Base-by-base conservation (phyloP, 2,797 vertebrate genomes). In the Hyperoplus lanceolatus region DNA sequence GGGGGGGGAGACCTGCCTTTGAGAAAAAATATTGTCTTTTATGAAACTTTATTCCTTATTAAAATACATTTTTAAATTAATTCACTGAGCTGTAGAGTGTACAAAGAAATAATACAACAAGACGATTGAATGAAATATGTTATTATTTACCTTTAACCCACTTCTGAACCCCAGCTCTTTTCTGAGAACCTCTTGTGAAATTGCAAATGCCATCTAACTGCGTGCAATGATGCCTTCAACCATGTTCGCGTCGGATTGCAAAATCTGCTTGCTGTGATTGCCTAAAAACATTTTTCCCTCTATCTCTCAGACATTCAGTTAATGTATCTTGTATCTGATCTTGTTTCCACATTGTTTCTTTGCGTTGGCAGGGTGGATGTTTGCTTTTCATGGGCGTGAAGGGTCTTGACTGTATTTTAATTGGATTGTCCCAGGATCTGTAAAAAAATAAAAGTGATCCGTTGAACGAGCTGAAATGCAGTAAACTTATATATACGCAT, bases 221-320 rank as follows among this genome's bases (percentile, higher is more conserved):
- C 58, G 81, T 86, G 83, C 87, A 85, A 21, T 51, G 87, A 85
- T 90, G 90, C 90, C 49, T 86, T 85, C 81, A 85, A 81, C 79
- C 76, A 71, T 80, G 81, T 56, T 71, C 79, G 75, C 39, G 41
- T 77, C 38, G 57, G 70, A 81, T 82, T 81, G 45, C 68, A 72
- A 84, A 84, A 83, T 82, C 68, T 61, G 58, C 83, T 75, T 61
- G 70, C 71, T 84, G 67, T 89, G 88, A 90, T 91, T 91, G 85
- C 82, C 57, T 83, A 18, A 65, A 73, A 57, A 58, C 71, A 74
- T 73, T 77, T 78, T 71, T 74, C 14, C 45, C 36, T 68, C 66
- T 71, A 65, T 78, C 80, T 87, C 77, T 41, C 48, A 82, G 71
- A 60, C 74, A 51, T 63, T 79, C 71, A 59, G 64, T 79, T 79